A percentile compares a stretch with the other conserved stretches of the same genome.
Evolutionary conservation across 2,888 invertebrate species (phyloP).

Genomic region (Steinernema carpocapsae): DNA sequence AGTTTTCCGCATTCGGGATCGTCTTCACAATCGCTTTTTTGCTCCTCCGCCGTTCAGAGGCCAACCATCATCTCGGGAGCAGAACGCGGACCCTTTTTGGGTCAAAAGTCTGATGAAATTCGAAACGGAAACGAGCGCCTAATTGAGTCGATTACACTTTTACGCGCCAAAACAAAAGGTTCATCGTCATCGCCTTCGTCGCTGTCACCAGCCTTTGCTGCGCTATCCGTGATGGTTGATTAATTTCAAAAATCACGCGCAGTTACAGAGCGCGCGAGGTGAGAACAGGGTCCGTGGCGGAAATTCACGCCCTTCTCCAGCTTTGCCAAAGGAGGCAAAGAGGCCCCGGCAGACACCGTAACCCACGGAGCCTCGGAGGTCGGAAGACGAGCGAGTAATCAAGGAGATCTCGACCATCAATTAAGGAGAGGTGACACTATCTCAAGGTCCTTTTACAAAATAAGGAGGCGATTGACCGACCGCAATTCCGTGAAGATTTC

Average conservation of each 20-base stretch:
- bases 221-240: slow-evolving; percentile 27
- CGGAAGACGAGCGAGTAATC: background rate
- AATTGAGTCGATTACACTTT: slow-evolving; percentile 33
- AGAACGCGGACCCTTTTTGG: background rate
- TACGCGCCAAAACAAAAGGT: slow-evolving; percentile 33
- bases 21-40: background rate
- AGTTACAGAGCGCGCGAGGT: background rate
- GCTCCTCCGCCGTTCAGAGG: no score
- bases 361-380: background rate
- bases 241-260: slow-evolving; percentile 31
- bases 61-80: no score
- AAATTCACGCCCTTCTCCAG: background rate
- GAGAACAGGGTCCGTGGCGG: background rate
- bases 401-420: slow-evolving; percentile 24
- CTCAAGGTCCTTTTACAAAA: slow-evolving; percentile 31
- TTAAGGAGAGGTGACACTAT: slow-evolving; percentile 27
- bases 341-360: background rate
- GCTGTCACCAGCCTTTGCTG: background rate
- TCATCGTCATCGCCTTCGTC: background rate
- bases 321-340: background rate
- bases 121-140: slow-evolving; percentile 30
- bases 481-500: slow-evolving; percentile 22
- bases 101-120: slow-evolving; percentile 6
- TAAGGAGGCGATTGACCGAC: slow-evolving; percentile 11
- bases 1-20: background rate